Conservation (phyloP, 2,113 vertebrate genomes). For the Cnemophilus loriae region DNA sequence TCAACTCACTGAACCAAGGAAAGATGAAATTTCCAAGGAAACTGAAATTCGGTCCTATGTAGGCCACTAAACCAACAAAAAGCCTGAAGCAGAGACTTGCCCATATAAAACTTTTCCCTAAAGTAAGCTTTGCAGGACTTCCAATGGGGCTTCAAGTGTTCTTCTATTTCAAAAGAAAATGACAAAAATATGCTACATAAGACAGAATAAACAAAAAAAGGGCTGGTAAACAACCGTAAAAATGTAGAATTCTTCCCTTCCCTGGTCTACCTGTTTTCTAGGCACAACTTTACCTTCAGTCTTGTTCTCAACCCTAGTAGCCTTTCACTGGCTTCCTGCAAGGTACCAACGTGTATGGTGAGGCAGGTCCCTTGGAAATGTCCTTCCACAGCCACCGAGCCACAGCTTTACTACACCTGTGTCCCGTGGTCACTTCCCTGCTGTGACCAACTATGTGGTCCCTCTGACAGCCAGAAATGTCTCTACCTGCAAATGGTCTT, state of each 20-base stretch:
- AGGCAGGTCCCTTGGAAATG: background rate
- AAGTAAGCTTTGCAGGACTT: background rate
- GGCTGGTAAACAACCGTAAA: background rate
- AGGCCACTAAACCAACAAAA: background rate
- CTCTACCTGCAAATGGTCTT: background rate
- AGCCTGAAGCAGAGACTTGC: background rate
- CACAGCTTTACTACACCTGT: background rate
- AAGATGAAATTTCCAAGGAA: background rate
- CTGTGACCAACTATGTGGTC: rapidly evolving
- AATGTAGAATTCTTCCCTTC: background rate
- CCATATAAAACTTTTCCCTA: background rate
- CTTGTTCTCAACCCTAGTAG: background rate
- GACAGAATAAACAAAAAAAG: background rate
- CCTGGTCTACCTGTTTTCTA: background rate
- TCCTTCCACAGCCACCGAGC: background rate
- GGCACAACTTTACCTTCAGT: background rate
- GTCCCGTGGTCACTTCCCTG: background rate
- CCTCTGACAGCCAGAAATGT: background rate
- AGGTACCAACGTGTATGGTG: rapidly evolving
- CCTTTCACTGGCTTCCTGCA: background rate
- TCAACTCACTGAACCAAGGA: background rate
- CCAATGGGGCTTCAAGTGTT: background rate
- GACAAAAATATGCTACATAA: background rate
- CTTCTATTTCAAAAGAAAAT: background rate
- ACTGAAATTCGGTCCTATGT: background rate